Base-by-base conservation (phyloP, 2,888 invertebrate genomes). In the Andrena dorsata region DNA sequence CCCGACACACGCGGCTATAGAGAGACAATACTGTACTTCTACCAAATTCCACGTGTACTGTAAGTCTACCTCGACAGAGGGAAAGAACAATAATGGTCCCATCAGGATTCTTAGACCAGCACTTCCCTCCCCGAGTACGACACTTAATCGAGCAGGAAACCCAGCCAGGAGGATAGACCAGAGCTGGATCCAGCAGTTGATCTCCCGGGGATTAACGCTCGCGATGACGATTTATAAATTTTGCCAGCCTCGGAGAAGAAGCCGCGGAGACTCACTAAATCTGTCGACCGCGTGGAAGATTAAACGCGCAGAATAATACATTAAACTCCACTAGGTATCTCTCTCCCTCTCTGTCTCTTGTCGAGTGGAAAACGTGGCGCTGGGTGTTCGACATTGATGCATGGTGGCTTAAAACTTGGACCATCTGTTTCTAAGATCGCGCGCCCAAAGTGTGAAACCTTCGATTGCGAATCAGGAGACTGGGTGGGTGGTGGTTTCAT, bases 321-420 rank as follows among this genome's bases (percentile, higher is more conserved):
- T 77, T 77, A 41, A 75, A 77, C 47, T 35, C 49, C 16, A 47
- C 10, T 56, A 28, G 58, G 41, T 26, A 10, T 56, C 56, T 56
- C 2, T 28, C 13, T 20, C 53, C 2, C 53, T 53, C 68, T 23
- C 49, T 30, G 41, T 47, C 51, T 26, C 35, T 8, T 13, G 10
- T n/a, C 41, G 20, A 41, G 16, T 26, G 32, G 47, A 47, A 69
- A 78, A 16, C 35, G 26, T 26, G 16, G 32, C 20, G 65, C 28
- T 16, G 49, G 41, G 61, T 70, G 77, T 23, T 35, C 77, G 77
- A 77, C 70, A 35, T 80, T 80, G 70, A 77, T 61, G 47, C 70
- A 80, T 41, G 70, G 35, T 30, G 23, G 70, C 70, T 80, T 76
- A 65, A 70, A 80, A 76, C 69, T 80, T 76, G 28, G 56, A 28